Evolutionary conservation across 1,140 invertebrate species (phyloP), one percentile per base, ranked within the genome.

Genomic region (Drosophila pachea): DNA sequence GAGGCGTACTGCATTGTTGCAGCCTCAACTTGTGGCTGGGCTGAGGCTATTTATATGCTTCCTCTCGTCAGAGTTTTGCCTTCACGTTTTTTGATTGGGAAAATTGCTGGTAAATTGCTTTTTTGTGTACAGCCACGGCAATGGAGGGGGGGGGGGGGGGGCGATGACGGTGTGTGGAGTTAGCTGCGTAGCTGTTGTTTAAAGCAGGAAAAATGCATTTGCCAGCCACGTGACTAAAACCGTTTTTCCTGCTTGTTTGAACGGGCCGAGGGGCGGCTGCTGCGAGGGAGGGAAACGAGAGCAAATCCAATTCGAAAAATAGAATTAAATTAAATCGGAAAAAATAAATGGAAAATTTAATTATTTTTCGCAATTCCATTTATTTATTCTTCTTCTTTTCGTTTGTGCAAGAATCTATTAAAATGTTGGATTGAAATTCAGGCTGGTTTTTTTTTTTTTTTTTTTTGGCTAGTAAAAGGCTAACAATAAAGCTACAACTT

Each of bases 41-140:
- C n/a, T n/a, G 58, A 74, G 79, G 75, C 78, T 82, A 82, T 82
- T 82, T 82, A 82, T 82, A 82, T 75, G 82, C 61, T 71, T 43
- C 40, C 36, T 42, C 40, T 56, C 35, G 58, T 58, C 11, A 40
- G 22, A 35, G 67, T 29, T n/a, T 47, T 70, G 59, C 66, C 42
- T 68, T 42, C 62, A 68, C 68, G 68, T 72, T 75, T 68, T 47
- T 68, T 74, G 75, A 82, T 82, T 78, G 78, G 54, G 68, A 82
- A 82, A 82, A 82, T 82, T 74, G 67, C 66, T 83, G 75, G 63
- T 82, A 82, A 82, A 82, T 82, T 83, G 78, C 50, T 83, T 82
- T 82, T 78, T 68, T 75, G 76, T 78, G 76, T 81, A 71, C 38
- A 38, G 45, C 29, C 38, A 49, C 52, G 59, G 11, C 11, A 16